Evolutionary conservation across 2,797 vertebrate species (phyloP).

Genomic region (Euthynnus affinis): DNA sequence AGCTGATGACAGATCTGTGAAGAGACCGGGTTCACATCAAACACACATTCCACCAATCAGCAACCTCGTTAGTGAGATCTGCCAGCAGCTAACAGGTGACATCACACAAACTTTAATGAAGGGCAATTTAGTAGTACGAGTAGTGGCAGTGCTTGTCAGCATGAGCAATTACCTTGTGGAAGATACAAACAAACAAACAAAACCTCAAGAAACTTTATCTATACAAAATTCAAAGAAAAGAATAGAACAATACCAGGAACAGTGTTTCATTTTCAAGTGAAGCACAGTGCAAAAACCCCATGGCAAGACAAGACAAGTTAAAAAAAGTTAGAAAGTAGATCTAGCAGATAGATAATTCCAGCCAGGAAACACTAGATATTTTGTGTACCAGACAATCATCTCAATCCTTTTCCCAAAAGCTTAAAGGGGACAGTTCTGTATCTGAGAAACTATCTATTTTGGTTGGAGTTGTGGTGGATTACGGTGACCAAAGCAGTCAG

Average conservation of each 20-base stretch:
- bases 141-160: not conserved
- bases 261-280: not conserved
- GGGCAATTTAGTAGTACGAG: too few relatives aligned
- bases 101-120: slow-evolving; percentile 2
- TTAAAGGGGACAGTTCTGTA: not conserved
- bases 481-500: slow-evolving; percentile 17
- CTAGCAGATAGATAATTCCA: not conserved
- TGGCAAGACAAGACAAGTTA: not conserved
- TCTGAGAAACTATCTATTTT: slow-evolving; percentile 32
- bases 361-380: not conserved
- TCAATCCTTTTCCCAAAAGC: not conserved
- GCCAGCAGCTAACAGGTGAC: slow-evolving; percentile 37
- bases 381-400: not conserved
- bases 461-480: slow-evolving; percentile 8
- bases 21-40: slow-evolving; percentile 36
- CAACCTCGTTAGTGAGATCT: slow-evolving; percentile 4
- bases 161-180: not conserved
- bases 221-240: not conserved
- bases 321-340: not conserved
- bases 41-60: slow-evolving; percentile 50
- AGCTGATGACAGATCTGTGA: slow-evolving; percentile 14
- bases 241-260: not conserved
- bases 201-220: not conserved
- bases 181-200: not conserved
- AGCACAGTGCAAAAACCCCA: not conserved